Evolutionary conservation across 2,797 vertebrate genomes (phyloP), one percentile per base, ranked within the genome.

Genomic region (Helostoma temminkii): DNA sequence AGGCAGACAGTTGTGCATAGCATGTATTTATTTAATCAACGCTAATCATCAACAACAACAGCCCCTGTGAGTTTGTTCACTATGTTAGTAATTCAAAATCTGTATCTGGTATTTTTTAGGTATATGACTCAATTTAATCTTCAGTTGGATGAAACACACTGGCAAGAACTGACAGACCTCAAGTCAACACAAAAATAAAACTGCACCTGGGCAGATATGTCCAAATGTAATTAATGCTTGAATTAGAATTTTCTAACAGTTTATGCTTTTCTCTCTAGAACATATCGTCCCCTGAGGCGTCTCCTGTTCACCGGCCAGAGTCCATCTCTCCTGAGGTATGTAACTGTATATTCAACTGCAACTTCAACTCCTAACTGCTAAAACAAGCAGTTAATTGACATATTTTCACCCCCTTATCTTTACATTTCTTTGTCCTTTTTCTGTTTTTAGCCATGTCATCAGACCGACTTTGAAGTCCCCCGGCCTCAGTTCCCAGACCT

Each of bases 221-320:
- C 14, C 16, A 28, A 43, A 42, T 45, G 6, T n/a, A 15, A 18
- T 41, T 0, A 50, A 8, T 54, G 24, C 53, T 39, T 10, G 16
- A 42, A 19, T 1, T 9, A 37, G 18, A 49, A 25, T 10, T 53
- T 18, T 19, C 64, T 21, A 52, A 77, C 11, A 11, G 4, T 4
- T 19, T 74, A 32, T 67, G 4, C 22, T 60, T 66, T 89, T 81
- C 88, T 90, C 87, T 92, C 79, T 89, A 99, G 97, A 98, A 97
- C 93, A 98, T 99, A 84, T 98, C 97, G 58, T 99, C 97, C 82
- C 97, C 96, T 1, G 96, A 98, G 92, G 94, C 95, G 32, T 97
- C 96, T 89, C 96, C 96, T 90, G 94, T 95, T 25, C 96, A 96
- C 90, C 95, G 94, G 84, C 95, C 96, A 1, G 95, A 97, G 91